Base-by-base conservation (phyloP, 2,113 vertebrate species). In the Speoplatyrhinus poulsoni region DNA sequence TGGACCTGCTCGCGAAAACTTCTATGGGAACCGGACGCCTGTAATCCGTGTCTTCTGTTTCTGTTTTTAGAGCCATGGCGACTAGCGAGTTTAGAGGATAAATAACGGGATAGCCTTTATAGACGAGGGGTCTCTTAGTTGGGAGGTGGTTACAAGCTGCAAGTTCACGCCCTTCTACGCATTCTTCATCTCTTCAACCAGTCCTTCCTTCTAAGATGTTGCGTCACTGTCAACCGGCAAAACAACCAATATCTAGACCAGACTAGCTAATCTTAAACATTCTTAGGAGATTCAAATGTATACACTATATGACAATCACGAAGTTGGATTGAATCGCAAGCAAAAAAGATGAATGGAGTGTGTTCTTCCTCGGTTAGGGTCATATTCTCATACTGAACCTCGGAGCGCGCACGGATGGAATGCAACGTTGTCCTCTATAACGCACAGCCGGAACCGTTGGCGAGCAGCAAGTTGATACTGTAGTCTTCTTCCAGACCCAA, bases 1-100 rank as follows among this genome's bases (percentile, higher is more conserved):
- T 98, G 90, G 97, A 99, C 77, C 95, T 95, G 93, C 95, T 96
- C 85, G 97, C 96, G 19, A 99, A 99, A 88, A 95, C 96, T 92
- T 98, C 94, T 63, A 99, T 92, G 80, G 96, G 94, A 75, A 93
- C 93, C 0, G 97, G 97, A 3, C 82, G 92, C 83, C 93, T 91
- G 46, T 92, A 94, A 86, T 96, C 96, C 94, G 93, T 91, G 83
- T 98, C 97, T 76, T 98, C 96, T 46, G 95, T 88, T 32, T 98
- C 96, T 47, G 93, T 91, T 81, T 98, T 97, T 69, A 96, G 92
- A 93, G 97, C 96, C 98, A 99, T 99, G 46, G 46, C 73, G 72
- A 61, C 67, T 36, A 17, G 49, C 62, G 68, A 60, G 41, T 85
- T 70, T 1, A 54, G 67, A 58, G 26, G 26, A 15, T 4, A 15